Percentiles rank a stretch among this genome's conserved stretches.
Conservation (phyloP, 2,113 vertebrate species). For the Oxygymnocypris stewartii region DNA sequence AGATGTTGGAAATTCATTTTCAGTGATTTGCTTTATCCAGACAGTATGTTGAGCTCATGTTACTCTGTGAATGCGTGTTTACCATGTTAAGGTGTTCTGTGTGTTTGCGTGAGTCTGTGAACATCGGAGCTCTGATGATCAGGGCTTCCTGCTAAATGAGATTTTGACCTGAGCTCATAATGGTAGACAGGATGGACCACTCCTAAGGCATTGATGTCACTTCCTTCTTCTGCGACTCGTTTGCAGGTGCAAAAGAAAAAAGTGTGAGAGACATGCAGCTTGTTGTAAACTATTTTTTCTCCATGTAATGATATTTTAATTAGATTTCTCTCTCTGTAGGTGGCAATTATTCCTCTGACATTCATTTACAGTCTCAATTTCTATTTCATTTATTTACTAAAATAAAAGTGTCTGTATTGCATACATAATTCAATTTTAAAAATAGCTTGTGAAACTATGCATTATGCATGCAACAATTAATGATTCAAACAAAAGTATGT, state of each 20-base stretch:
- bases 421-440: not conserved
- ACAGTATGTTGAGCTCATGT: not conserved
- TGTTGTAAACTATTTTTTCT: conserved; percentile 8
- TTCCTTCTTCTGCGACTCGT: conserved; percentile 48
- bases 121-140: conserved; percentile 43
- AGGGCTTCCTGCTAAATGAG: conserved; percentile 52
- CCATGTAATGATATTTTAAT: not conserved
- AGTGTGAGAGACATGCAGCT: conserved; percentile 14
- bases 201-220: conserved; percentile 53
- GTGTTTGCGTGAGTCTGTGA: conserved; percentile 5
- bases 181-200: conserved; percentile 56
- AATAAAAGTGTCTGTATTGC: not conserved
- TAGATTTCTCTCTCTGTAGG: not conserved
- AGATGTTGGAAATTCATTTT: conserved; percentile 5
- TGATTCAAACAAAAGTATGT: not conserved
- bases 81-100: not conserved
- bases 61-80: not conserved
- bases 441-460: not conserved
- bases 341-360: not conserved
- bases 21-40: not conserved
- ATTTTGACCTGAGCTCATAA: conserved; percentile 48
- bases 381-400: not conserved
- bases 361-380: not conserved
- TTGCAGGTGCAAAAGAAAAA: conserved; percentile 48
- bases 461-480: not conserved